Evolutionary conservation across 2,888 invertebrate genomes (phyloP).

Genomic region (Stenurella melanura): DNA sequence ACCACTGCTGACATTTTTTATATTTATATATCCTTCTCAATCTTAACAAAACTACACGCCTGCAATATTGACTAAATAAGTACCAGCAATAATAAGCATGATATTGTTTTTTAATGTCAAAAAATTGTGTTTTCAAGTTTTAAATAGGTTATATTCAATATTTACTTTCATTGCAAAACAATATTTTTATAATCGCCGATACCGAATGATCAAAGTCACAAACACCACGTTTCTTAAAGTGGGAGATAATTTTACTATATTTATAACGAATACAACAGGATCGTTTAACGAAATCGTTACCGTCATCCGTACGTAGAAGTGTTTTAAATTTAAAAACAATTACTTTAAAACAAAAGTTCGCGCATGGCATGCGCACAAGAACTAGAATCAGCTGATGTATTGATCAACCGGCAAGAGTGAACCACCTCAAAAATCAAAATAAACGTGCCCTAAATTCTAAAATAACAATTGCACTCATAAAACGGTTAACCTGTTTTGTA

Average conservation of each 20-base stretch:
- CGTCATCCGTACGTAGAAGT: neutral
- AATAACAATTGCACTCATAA: conserved; percentile 52
- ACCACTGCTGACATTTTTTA: too few relatives aligned
- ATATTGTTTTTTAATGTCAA: neutral
- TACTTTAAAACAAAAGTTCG: conserved; percentile 27
- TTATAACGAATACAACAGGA: neutral
- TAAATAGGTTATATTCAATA: neutral
- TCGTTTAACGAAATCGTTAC: neutral
- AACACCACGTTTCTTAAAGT: neutral
- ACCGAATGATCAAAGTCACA: neutral
- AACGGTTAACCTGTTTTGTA: conserved; percentile 46
- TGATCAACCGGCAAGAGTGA: conserved; percentile 53
- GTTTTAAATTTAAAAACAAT: neutral
- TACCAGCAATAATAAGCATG: neutral
- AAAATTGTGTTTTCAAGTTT: neutral
- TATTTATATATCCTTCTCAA: too few relatives aligned
- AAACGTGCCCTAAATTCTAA: conserved; percentile 64
- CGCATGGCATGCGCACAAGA: conserved; percentile 48
- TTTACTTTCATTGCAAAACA: neutral
- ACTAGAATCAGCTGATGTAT: conserved; percentile 51
- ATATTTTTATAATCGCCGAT: too few relatives aligned
- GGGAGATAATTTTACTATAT: neutral
- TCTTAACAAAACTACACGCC: too few relatives aligned
- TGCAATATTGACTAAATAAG: neutral
- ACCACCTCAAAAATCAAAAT: conserved; percentile 62